A percentile compares a stretch with the other conserved stretches of the same genome.
Evolutionary conservation across 2,113 vertebrate species (phyloP).

Genomic region (Centropus bengalensis): DNA sequence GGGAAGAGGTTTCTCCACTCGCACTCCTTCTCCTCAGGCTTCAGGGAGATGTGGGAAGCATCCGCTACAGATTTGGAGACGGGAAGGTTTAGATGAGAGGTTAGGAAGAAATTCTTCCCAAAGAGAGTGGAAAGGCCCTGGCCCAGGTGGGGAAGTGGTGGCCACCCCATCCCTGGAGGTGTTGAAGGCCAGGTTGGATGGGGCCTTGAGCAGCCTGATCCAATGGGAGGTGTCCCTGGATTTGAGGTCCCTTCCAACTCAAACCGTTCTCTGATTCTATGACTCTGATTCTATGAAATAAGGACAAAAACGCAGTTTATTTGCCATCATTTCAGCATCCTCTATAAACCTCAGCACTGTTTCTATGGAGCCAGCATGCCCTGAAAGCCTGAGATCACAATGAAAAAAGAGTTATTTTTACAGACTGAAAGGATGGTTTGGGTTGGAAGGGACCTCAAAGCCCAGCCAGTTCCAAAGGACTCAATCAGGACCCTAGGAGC

Average conservation of each 20-base stretch:
- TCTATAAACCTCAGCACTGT: neutral
- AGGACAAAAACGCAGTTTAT: neutral
- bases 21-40: neutral
- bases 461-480: too few relatives aligned
- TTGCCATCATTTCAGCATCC: neutral
- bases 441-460: neutral
- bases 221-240: too few relatives aligned
- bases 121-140: too few relatives aligned
- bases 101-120: too few relatives aligned
- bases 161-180: too few relatives aligned
- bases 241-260: too few relatives aligned
- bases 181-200: too few relatives aligned
- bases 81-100: too few relatives aligned
- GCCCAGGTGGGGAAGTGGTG: too few relatives aligned
- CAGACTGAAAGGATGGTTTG: neutral
- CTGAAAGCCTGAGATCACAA: neutral
- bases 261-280: too few relatives aligned
- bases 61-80: too few relatives aligned
- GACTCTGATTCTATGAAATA: neutral
- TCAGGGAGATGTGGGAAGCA: rapidly evolving
- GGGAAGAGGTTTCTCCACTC: neutral
- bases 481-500: neutral
- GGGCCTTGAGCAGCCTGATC: too few relatives aligned
- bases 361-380: neutral
- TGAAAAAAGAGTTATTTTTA: neutral